Evolutionary conservation across 1,140 invertebrate genomes (phyloP).

Genomic region (Bactericera cockerelli): DNA sequence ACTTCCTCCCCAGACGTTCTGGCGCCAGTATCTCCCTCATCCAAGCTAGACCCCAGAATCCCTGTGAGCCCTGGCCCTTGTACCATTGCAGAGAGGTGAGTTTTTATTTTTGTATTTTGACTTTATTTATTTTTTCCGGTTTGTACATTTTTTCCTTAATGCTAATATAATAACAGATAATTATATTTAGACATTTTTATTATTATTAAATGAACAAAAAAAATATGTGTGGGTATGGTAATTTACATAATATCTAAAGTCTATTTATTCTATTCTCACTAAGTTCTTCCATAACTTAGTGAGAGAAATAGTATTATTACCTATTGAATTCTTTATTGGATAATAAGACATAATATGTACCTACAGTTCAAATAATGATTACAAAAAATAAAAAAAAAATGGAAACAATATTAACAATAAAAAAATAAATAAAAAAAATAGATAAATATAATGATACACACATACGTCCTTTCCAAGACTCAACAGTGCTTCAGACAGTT

Average conservation of each 20-base stretch:
- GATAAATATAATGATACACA: background rate
- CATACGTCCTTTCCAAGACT: background rate
- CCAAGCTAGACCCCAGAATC: conserved; percentile 33
- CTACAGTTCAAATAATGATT: too few relatives aligned
- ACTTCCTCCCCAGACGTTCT: conserved; percentile 70
- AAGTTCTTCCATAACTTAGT: too few relatives aligned
- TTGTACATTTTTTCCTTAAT: too few relatives aligned
- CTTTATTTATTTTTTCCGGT: too few relatives aligned
- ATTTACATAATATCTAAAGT: background rate
- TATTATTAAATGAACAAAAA: too few relatives aligned
- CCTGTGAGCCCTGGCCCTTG: conserved; percentile 25
- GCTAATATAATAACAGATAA: too few relatives aligned
- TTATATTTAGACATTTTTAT: background rate
- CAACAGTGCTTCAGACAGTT: too few relatives aligned
- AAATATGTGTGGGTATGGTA: too few relatives aligned
- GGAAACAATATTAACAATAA: background rate
- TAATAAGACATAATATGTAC: too few relatives aligned
- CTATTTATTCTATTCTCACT: too few relatives aligned
- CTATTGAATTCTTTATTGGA: too few relatives aligned
- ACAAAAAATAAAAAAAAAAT: background rate
- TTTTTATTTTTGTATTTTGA: too few relatives aligned
- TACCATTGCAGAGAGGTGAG: background rate
- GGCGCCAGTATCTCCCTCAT: conserved; percentile 31
- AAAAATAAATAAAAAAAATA: background rate
- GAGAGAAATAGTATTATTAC: background rate